A percentile compares a stretch with the other conserved stretches of the same genome.
Conservation (phyloP, 2,888 invertebrate genomes). For the Chromoteleia sp. region DNA sequence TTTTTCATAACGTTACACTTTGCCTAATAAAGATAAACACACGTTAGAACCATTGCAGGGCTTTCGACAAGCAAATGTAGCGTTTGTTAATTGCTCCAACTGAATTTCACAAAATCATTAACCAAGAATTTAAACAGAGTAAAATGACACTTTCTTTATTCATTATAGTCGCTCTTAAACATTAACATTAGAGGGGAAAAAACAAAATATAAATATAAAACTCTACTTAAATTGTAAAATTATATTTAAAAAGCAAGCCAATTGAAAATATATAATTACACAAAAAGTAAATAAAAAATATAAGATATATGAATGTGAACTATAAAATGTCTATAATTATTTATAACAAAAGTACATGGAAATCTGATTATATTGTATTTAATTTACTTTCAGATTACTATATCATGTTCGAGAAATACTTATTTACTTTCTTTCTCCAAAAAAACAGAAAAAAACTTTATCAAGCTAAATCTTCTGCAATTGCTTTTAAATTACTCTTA, state of each 20-base stretch:
- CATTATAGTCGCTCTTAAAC: background rate
- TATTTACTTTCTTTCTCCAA: constrained; percentile 1
- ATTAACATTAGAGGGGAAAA: constrained; percentile 6
- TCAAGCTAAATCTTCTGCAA: constrained; percentile 8
- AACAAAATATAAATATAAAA: background rate
- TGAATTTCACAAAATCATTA: constrained; percentile 55
- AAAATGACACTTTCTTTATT: constrained; percentile 49
- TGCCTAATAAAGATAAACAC: constrained; percentile 13
- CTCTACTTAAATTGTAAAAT: too few species aligned
- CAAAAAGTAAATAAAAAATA: too few species aligned
- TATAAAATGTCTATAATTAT: too few species aligned
- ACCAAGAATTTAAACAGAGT: constrained; percentile 47
- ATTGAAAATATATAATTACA: too few species aligned
- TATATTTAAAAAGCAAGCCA: too few species aligned
- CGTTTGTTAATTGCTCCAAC: constrained; percentile 35
- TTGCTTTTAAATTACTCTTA: constrained; percentile 15
- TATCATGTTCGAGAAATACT: background rate
- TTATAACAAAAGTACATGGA: too few species aligned
- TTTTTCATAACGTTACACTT: background rate
- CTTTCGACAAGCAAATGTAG: constrained; percentile 20
- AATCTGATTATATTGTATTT: too few species aligned
- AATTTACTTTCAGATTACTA: background rate
- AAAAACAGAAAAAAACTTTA: background rate
- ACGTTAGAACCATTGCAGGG: constrained; percentile 1
- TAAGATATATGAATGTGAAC: too few species aligned